These are phyloP conservation scores for Larimichthys crocea DNA, from an alignment of 2,113 vertebrate genomes.

Conservation along the genomic window DNA sequence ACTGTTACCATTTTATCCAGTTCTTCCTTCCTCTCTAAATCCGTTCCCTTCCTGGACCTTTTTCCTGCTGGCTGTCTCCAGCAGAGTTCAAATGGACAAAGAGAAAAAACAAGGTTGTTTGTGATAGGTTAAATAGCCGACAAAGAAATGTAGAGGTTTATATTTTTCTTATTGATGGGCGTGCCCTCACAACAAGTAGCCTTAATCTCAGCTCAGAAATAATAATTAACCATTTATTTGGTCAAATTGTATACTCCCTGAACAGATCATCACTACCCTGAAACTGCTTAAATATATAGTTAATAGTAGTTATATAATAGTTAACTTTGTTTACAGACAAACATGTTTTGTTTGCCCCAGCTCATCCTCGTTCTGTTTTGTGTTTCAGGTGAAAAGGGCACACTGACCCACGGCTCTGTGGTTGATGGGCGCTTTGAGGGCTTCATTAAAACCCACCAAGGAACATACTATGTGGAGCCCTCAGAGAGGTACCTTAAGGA, in stretches of 20 bases:
- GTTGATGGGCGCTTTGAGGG: slow-evolving; percentile 96
- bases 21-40: slow-evolving; percentile 1
- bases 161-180: background rate
- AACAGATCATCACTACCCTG: background rate
- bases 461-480: slow-evolving; percentile 96
- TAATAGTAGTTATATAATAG: background rate
- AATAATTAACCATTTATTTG: too few species aligned
- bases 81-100: slow-evolving; percentile 35
- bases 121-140: too few species aligned
- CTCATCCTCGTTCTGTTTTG: slow-evolving; percentile 9
- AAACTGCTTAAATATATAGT: background rate
- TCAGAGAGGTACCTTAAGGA: slow-evolving; percentile 93
- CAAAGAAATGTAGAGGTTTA: background rate
- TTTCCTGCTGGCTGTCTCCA: slow-evolving; percentile 19
- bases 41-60: slow-evolving; percentile 9
- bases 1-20: background rate
- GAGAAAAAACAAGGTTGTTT: slow-evolving; percentile 22
- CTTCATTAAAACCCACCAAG: slow-evolving; percentile 92
- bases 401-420: slow-evolving; percentile 93
- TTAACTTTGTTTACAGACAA: background rate
- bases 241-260: too few species aligned
- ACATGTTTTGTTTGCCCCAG: background rate
- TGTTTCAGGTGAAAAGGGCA: slow-evolving; percentile 91
- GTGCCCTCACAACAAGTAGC: background rate
- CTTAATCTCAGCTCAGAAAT: background rate